Base-by-base conservation (phyloP, 2,888 invertebrate genomes). In the Halocaridina rubra region DNA sequence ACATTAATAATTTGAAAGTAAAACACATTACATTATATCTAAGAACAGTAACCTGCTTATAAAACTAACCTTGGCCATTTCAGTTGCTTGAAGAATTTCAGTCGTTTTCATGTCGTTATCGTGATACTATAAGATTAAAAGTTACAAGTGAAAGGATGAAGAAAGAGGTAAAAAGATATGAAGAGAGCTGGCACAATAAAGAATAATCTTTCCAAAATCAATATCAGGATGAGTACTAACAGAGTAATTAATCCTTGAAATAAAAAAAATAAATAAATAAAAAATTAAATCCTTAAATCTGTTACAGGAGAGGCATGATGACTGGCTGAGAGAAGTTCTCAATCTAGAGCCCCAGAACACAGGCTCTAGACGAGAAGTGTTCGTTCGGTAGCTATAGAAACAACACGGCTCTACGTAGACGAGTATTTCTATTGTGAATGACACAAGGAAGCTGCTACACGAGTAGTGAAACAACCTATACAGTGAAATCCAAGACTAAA, bases 341-440 rank as follows among this genome's bases (percentile, higher is more conserved):
- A 72, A 84, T 84, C 82, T 84, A 84, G 82, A 84, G 82, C 82
- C 82, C 33, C 22, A 61, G 33, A 72, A 72, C 72, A 59, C 77
- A 78, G 82, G 82, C 82, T 84, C 82, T 84, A 84, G 82, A 84
- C 82, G 82, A 84, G 82, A 84, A 77, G 39, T 59, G 71, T 33
- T 74, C 81, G 75, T 72, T 24, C 72, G 7, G 69, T 32, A 72
- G 76, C 72, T n/a, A 33, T 16, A 29, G 27, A 59, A 57, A 72
- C 13, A 46, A 33, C 57, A 59, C 57, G 57, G 32, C 59, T 59
- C 39, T 61, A 29, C 59, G n/a, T n/a, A n/a, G 39, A 19, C 16
- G 69, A 59, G 33, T 32, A 30, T 32, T n/a, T 59, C 27, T 32
- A 33, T 32, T 16, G 72, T 72, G 22, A 61, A 33, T 46, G 27